Base-by-base conservation (phyloP, 1,140 invertebrate species). In the Zeugodacus cucurbitae region DNA sequence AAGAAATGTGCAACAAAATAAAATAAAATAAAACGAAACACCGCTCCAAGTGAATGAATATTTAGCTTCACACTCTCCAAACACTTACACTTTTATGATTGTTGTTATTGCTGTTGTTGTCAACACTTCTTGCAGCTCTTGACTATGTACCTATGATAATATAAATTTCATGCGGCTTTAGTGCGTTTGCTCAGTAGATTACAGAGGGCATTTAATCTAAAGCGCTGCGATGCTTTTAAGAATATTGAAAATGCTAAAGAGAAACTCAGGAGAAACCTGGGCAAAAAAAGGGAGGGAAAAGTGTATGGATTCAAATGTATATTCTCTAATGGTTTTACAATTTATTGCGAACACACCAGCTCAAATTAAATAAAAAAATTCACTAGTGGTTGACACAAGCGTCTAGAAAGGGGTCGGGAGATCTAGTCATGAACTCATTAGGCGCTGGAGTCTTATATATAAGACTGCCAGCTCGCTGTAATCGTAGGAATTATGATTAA, bases 31-130 rank as follows among this genome's bases (percentile, higher is more conserved):
- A 74, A 74, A 34, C 8, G 70, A 74, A 41, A 37, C 37, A 44
- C 37, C 20, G 22, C 70, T 22, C 70, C 41, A 74, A 74, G 70
- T 74, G 37, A 74, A 74, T 74, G 67, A 74, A 74, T 74, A 74
- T 37, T 74, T 74, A 74, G 70, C 37, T 74, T 37, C 37, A 74
- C 22, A 74, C 70, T n/a, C 17, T 74, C 70, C 70, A 74, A 37
- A 41, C 37, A 74, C 70, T 44, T 74, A 29, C 34, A 41, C 7
- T 41, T 14, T 74, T 74, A 17, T 74, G 14, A 22, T 20, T 41
- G 34, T 74, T 41, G 22, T 74, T 41, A 74, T 74, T 41, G 26
- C 20, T 74, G 34, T 41, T 74, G 34, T 22, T 3, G 14, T n/a
- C 67, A 20, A 32, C 34, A 37, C 17, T 74, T 74, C 7, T 17